phyloP scores from a whole-genome alignment of 2,888 invertebrate genomes.

The Xestia sexstrigata region DNA sequence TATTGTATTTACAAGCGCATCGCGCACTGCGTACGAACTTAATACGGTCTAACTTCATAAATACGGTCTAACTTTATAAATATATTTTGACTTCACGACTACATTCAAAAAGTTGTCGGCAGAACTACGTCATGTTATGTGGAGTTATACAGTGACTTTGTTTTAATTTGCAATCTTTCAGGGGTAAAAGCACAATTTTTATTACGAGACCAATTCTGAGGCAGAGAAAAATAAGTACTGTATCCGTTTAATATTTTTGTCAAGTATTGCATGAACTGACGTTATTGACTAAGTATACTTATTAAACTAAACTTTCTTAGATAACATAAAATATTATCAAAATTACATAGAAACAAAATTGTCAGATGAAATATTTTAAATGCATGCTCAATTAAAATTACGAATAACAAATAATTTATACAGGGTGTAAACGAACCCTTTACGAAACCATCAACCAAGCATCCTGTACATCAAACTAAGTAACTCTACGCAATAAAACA shows the following conservation, averaged over 20 bases:
- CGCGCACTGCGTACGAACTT: constrained; percentile 62
- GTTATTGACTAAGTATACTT: neutral
- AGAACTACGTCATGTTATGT: neutral
- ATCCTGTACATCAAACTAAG: neutral
- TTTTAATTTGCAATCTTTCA: neutral
- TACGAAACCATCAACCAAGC: neutral
- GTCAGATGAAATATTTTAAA: neutral
- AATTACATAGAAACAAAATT: neutral
- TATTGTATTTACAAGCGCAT: constrained; percentile 73
- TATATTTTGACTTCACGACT: constrained; percentile 55
- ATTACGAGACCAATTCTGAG: neutral
- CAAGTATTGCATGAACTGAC: neutral
- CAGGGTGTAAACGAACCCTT: neutral
- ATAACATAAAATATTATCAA: neutral
- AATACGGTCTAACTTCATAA: constrained; percentile 52
- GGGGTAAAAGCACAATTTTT: neutral
- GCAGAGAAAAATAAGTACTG: neutral
- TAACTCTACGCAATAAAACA: neutral
- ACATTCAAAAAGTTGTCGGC: constrained; percentile 27
- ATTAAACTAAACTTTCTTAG: neutral
- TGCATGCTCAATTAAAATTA: neutral
- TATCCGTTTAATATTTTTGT: neutral
- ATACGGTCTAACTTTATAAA: constrained; percentile 53
- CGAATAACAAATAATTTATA: neutral
- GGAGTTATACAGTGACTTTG: neutral